A percentile compares a stretch with the other conserved stretches of the same genome.
phyloP scores from a whole-genome alignment of 2,113 vertebrate genomes.

The Odocoileus virginianus region DNA sequence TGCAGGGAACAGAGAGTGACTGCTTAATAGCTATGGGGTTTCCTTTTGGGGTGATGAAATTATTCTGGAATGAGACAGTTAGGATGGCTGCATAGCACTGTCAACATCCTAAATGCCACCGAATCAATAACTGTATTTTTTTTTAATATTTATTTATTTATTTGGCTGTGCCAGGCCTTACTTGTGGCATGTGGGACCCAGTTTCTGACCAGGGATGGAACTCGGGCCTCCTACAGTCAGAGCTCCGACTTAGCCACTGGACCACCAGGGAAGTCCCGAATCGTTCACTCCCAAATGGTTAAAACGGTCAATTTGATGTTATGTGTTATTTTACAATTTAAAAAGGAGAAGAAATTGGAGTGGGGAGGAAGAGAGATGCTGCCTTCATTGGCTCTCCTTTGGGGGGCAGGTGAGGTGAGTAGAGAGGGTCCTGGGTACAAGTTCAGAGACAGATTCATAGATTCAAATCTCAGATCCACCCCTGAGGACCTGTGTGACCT shows the following conservation, averaged over 20 bases:
- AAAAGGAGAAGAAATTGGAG: not conserved
- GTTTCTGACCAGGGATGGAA: not conserved
- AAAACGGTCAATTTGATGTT: not conserved
- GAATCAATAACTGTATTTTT: not conserved
- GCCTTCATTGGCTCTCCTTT: not conserved
- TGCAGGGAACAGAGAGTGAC: not conserved
- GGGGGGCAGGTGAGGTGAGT: not conserved
- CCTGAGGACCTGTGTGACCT: not conserved
- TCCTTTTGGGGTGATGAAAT: not conserved
- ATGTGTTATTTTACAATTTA: not conserved
- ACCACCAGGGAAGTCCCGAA: not conserved
- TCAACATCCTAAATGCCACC: not conserved
- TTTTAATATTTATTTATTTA: not conserved
- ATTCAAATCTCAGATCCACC: not conserved
- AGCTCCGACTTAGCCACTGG: not conserved
- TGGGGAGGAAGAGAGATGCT: fast-evolving
- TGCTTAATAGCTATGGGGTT: not conserved
- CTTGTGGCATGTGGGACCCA: not conserved
- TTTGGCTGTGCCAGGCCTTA: not conserved
- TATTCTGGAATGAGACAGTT: not conserved
- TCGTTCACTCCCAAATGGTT: not conserved
- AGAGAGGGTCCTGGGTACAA: not conserved
- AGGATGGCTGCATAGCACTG: not conserved
- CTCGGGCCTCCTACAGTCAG: not conserved
- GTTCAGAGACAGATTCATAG: not conserved